These are phyloP conservation scores for Metalampra italica DNA, from an alignment of 2,888 invertebrate genomes.

Conservation along the genomic window DNA sequence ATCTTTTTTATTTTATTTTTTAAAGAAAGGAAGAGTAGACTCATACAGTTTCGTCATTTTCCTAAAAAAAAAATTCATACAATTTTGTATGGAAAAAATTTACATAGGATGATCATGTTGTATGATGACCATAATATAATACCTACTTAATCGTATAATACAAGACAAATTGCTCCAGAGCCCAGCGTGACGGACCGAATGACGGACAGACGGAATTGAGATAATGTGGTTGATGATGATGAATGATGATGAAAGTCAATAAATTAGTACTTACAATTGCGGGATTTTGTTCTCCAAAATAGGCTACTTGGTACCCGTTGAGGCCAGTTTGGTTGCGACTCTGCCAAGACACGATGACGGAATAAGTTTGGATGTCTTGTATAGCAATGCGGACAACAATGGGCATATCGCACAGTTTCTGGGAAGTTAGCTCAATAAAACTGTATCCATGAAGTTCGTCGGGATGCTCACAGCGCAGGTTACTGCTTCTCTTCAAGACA, in stretches of 20 bases:
- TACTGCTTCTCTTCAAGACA: conserved; percentile 77
- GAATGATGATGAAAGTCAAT: neutral
- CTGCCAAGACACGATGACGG: conserved; percentile 93
- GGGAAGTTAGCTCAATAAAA: conserved; percentile 88
- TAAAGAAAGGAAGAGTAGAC: no score
- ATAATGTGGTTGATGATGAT: no score
- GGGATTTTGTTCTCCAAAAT: conserved; percentile 80
- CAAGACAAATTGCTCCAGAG: no score
- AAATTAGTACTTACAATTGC: conserved; percentile 69
- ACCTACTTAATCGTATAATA: no score
- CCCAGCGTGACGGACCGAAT: no score
- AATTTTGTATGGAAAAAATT: no score
- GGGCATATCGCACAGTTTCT: conserved; percentile 91
- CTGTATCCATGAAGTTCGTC: conserved; percentile 86
- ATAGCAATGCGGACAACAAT: conserved; percentile 90
- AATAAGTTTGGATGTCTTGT: conserved; percentile 92
- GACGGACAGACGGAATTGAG: no score
- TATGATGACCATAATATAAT: no score
- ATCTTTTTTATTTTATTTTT: no score
- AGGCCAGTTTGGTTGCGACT: conserved; percentile 91
- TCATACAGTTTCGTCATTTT: no score
- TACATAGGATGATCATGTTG: no score
- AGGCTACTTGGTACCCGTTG: conserved; percentile 91
- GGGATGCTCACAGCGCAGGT: conserved; percentile 89
- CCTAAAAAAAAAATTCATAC: no score